Evolutionary conservation across 2,888 invertebrate species (phyloP), one percentile per base, ranked within the genome.

Genomic region (Cosmorhoe ocellata): DNA sequence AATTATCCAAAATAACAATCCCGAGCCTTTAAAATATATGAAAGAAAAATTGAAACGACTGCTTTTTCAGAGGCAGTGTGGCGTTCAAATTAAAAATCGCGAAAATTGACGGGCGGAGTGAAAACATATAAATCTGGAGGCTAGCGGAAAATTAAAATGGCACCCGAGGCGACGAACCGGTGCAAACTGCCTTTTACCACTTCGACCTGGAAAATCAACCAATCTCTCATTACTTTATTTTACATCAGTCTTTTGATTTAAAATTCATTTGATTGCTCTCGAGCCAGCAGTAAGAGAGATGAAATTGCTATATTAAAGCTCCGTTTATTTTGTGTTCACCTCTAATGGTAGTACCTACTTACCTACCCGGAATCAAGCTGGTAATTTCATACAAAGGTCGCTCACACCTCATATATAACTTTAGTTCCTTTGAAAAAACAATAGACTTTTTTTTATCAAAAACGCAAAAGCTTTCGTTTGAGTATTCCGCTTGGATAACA

Each of bases 71-170:
- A 69, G 64, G 68, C 81, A 79, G 71, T 76, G 77, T 77, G 72
- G 73, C 82, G 80, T 78, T 77, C 71, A 81, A 85, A 84, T 86
- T 84, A 80, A 85, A 83, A 86, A 81, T 79, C 74, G 79, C 63
- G 78, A 76, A 82, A 84, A 86, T 84, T 84, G 85, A 84, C 85
- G 79, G 72, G 67, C 74, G 73, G 69, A 73, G 70, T 75, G 83
- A 81, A 86, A 84, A 84, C 84, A 84, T 82, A 85, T 84, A 85
- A 85, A 84, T 86, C 85, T 76, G 76, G 67, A 72, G 74, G 81
- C 84, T 85, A 79, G 87, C 86, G 87, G 85, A 86, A 87, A 87
- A 87, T 87, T 87, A 87, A 87, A 87, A 84, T 75, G 74, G 74
- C 68, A 71, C 84, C 78, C 71, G 79, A 73, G 80, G 82, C 81